Evolutionary conservation across 2,113 vertebrate genomes (phyloP).

Genomic region (Ophiodon elongatus): DNA sequence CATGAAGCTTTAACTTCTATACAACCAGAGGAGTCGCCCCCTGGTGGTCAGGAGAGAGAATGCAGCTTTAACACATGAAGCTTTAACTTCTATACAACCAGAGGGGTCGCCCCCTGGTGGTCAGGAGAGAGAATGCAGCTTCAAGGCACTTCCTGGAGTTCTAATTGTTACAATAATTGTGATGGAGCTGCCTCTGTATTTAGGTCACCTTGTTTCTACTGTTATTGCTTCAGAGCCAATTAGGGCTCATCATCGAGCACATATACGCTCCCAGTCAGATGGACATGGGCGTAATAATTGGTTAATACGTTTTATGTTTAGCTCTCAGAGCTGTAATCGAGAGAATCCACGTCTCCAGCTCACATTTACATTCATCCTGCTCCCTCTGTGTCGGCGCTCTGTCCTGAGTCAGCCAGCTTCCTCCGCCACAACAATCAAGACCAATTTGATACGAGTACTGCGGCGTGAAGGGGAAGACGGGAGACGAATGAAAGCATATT

Average conservation of each 20-base stretch:
- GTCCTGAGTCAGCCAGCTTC: slow-evolving; percentile 43
- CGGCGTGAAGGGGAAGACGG: slow-evolving; percentile 43
- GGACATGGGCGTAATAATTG: slow-evolving; percentile 3
- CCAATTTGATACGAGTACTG: slow-evolving; percentile 63
- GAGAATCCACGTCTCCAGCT: slow-evolving; percentile 6
- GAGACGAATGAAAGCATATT: slow-evolving; percentile 46
- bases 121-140: too few relatives aligned
- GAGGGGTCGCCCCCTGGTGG: too few relatives aligned
- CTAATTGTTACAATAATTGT: slow-evolving; percentile 39
- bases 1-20: too few relatives aligned
- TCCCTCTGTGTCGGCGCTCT: slow-evolving; percentile 23
- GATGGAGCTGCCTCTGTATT: slow-evolving; percentile 34
- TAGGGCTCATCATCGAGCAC: not conserved
- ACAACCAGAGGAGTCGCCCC: too few relatives aligned
- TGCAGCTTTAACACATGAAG: too few relatives aligned
- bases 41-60: too few relatives aligned
- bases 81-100: too few relatives aligned
- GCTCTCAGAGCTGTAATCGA: not conserved
- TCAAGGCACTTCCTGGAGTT: too few relatives aligned
- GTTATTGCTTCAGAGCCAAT: slow-evolving; percentile 25
- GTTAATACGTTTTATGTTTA: slow-evolving; percentile 21
- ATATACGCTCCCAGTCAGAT: not conserved
- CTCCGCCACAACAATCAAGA: slow-evolving; percentile 55
- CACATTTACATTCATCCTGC: slow-evolving; percentile 52
- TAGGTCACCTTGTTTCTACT: slow-evolving; percentile 8